phyloP scores from a whole-genome alignment of 1,140 invertebrate species.

The Chymomyza costata region DNA sequence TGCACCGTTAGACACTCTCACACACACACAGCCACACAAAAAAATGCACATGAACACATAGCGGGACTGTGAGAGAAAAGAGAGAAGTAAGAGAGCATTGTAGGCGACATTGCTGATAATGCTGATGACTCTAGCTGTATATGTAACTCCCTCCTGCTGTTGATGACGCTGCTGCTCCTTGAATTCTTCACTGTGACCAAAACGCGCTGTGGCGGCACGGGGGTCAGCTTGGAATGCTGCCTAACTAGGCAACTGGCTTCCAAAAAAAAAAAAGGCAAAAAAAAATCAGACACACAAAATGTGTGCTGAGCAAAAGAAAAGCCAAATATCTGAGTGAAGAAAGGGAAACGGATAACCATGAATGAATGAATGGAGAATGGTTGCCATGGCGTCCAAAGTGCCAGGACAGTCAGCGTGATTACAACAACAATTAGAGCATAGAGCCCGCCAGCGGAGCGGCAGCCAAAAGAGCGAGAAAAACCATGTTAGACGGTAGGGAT shows the following conservation, averaged over 20 bases:
- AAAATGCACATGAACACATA: slow-evolving; percentile 1
- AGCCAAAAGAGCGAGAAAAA: slow-evolving; percentile 27
- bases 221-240: no score
- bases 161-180: slow-evolving; percentile 26
- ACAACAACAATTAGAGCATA: slow-evolving; percentile 65
- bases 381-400: slow-evolving; percentile 41
- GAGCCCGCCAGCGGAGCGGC: slow-evolving; percentile 18
- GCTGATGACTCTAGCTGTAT: slow-evolving; percentile 53
- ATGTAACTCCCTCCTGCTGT: slow-evolving; percentile 6
- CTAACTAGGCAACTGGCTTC: slow-evolving; percentile 17
- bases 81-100: background rate
- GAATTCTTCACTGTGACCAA: no score
- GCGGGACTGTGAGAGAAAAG: no score
- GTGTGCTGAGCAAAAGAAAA: slow-evolving; percentile 9
- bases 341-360: slow-evolving; percentile 45
- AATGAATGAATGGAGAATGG: slow-evolving; percentile 64
- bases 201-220: no score
- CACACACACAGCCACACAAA: slow-evolving; percentile 7
- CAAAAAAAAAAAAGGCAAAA: no score
- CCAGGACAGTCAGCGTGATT: slow-evolving; percentile 38
- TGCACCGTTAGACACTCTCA: slow-evolving; percentile 29
- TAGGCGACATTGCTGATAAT: slow-evolving; percentile 42
- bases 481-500: slow-evolving; percentile 35
- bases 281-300: no score
- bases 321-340: slow-evolving; percentile 29